Conservation (phyloP, 2,113 vertebrate genomes). For the Limanda limanda region DNA sequence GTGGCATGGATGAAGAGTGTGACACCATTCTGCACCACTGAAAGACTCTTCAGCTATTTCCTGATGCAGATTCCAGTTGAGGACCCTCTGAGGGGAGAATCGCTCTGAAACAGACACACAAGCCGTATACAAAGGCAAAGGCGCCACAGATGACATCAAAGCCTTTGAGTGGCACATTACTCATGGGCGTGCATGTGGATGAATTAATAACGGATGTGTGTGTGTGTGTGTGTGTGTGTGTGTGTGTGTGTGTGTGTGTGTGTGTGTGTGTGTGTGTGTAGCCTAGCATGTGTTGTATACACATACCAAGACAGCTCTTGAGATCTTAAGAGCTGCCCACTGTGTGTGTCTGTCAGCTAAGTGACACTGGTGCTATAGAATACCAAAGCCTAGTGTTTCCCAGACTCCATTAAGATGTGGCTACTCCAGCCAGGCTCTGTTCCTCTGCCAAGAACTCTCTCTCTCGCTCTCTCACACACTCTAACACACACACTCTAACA, state of each 20-base stretch:
- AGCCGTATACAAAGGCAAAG: constrained; percentile 37
- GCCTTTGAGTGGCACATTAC: constrained; percentile 44
- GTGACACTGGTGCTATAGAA: constrained; percentile 63
- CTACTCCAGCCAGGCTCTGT: constrained; percentile 45
- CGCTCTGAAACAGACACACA: constrained; percentile 31
- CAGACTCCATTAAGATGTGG: constrained; percentile 65
- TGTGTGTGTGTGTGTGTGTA: constrained; percentile 10
- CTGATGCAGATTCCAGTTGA: constrained; percentile 39
- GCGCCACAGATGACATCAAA: constrained; percentile 51
- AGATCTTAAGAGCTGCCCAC: constrained; percentile 64
- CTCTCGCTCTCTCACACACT: not conserved
- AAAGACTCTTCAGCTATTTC: constrained; percentile 42
- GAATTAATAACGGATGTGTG: constrained; percentile 49
- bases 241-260: constrained; percentile 17
- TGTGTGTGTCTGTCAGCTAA: constrained; percentile 65
- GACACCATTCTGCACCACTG: constrained; percentile 27
- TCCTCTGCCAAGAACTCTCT: constrained; percentile 48
- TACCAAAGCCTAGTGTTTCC: constrained; percentile 73
- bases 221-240: constrained; percentile 17
- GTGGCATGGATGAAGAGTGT: constrained; percentile 3
- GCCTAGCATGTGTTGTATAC: constrained; percentile 25
- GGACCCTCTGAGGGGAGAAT: constrained; percentile 25
- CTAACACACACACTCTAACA: not conserved
- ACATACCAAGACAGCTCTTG: constrained; percentile 50
- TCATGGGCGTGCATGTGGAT: constrained; percentile 45